These are phyloP conservation scores for Actias luna DNA, from an alignment of 2,888 invertebrate species.

Conservation along the genomic window DNA sequence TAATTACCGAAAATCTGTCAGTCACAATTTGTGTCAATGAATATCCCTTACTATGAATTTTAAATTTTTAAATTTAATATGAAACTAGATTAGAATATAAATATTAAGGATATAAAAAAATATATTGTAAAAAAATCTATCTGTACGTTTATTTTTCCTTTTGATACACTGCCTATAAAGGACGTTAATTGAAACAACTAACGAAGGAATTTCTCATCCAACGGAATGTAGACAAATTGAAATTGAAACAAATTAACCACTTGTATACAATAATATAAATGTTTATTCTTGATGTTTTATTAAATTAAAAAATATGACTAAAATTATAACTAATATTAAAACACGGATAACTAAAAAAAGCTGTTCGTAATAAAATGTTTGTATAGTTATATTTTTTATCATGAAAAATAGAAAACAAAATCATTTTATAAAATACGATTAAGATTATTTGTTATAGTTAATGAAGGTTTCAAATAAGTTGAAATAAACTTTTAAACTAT, in stretches of 20 bases:
- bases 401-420: too few relatives aligned
- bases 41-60: neutral
- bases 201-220: constrained; percentile 31
- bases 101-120: constrained; percentile 59
- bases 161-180: constrained; percentile 42
- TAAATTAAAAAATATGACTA: neutral
- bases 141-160: constrained; percentile 62
- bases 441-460: neutral
- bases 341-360: too few relatives aligned
- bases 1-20: neutral
- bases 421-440: too few relatives aligned
- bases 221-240: constrained; percentile 22
- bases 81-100: constrained; percentile 29
- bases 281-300: neutral
- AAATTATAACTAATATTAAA: neutral
- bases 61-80: neutral
- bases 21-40: neutral
- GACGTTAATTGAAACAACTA: constrained; percentile 42
- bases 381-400: too few relatives aligned
- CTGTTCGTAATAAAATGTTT: too few relatives aligned
- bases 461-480: too few relatives aligned
- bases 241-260: constrained; percentile 26
- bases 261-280: too few relatives aligned
- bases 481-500: neutral
- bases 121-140: constrained; percentile 60